Conservation (phyloP, 2,113 vertebrate genomes). For the Pelecanoides urinatrix region DNA sequence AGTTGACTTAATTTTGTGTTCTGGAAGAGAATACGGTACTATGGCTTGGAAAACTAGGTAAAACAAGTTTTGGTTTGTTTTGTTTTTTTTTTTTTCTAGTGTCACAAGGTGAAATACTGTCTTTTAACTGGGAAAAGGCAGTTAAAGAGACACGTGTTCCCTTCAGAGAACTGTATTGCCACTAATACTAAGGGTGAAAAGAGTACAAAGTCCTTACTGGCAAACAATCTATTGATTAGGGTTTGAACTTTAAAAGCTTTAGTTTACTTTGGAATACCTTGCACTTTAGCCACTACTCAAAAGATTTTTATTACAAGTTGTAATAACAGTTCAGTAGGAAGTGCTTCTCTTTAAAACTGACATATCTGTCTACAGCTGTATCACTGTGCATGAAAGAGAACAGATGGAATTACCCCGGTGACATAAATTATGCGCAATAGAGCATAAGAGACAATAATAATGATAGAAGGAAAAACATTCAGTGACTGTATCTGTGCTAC, state of each 20-base stretch:
- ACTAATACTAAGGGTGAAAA: slow-evolving; percentile 2
- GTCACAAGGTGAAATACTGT: slow-evolving; percentile 32
- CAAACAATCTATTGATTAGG: slow-evolving; percentile 1
- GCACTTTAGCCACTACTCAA: not conserved
- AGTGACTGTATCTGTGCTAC: not conserved
- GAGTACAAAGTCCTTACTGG: not conserved
- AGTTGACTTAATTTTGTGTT: slow-evolving; percentile 24
- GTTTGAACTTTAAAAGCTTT: not conserved
- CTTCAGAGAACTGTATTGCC: not conserved
- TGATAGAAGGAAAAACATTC: not conserved
- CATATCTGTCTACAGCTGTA: not conserved
- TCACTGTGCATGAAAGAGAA: not conserved
- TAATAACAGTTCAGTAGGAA: not conserved
- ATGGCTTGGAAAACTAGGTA: not conserved
- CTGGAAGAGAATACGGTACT: not conserved
- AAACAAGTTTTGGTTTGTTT: slow-evolving; percentile 23
- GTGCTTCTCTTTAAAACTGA: not conserved
- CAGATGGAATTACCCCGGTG: not conserved
- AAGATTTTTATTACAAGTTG: not conserved
- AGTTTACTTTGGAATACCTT: not conserved
- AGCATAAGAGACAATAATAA: not conserved
- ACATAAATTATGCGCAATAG: not conserved
- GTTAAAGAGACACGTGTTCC: slow-evolving; percentile 20
- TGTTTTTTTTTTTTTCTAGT: slow-evolving; percentile 24
- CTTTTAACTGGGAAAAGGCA: slow-evolving; percentile 17